phyloP scores from a whole-genome alignment of 2,888 invertebrate genomes.

The Lepidochrysops patricia region DNA sequence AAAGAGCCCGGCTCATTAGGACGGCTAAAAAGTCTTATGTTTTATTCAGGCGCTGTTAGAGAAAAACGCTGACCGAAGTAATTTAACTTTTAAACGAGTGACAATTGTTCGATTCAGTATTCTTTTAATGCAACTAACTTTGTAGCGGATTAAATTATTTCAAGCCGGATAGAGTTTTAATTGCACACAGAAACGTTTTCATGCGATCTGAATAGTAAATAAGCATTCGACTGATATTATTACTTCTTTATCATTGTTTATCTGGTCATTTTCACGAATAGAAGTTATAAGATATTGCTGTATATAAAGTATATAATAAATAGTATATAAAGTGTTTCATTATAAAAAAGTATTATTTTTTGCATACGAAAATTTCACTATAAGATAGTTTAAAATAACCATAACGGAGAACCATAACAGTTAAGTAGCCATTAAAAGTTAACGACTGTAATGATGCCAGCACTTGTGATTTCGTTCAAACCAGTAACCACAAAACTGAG shows the following conservation, averaged over 20 bases:
- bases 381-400: too few relatives aligned
- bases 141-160: constrained; percentile 9
- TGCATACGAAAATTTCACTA: too few relatives aligned
- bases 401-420: too few relatives aligned
- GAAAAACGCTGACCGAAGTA: constrained; percentile 56
- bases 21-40: constrained; percentile 61
- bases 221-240: neutral
- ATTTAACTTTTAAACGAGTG: constrained; percentile 68
- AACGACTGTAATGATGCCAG: too few relatives aligned
- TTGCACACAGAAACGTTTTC: neutral
- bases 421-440: too few relatives aligned
- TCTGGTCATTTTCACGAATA: neutral
- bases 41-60: constrained; percentile 57
- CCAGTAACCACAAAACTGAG: too few relatives aligned
- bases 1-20: constrained; percentile 59
- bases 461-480: too few relatives aligned
- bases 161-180: neutral
- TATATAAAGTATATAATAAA: too few relatives aligned
- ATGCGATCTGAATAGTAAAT: neutral
- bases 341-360: too few relatives aligned
- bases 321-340: too few relatives aligned
- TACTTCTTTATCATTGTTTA: too few relatives aligned
- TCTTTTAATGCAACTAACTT: constrained; percentile 28
- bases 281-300: too few relatives aligned
- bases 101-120: constrained; percentile 55